Percentiles rank a stretch among this genome's conserved stretches.
phyloP scores from a whole-genome alignment of 2,797 vertebrate genomes.

The Scleropages formosus region DNA sequence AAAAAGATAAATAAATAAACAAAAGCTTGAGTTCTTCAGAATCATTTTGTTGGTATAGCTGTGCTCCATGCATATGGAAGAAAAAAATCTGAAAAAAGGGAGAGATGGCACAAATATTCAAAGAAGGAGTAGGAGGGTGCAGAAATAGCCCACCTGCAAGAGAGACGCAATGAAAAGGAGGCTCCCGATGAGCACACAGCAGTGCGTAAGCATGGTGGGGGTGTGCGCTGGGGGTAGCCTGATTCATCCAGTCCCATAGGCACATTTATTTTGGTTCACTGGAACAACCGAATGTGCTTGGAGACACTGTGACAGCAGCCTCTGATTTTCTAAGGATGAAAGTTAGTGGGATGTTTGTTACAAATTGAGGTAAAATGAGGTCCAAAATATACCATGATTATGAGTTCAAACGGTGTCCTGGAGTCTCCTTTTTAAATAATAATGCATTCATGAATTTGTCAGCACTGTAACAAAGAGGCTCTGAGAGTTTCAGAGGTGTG shows the following conservation, averaged over 20 bases:
- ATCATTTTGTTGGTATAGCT: neutral
- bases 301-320: slow-evolving; percentile 35
- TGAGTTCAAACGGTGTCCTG: neutral
- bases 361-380: too few relatives aligned
- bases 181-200: too few relatives aligned
- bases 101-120: neutral
- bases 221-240: slow-evolving; percentile 37
- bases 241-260: slow-evolving; percentile 56
- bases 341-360: neutral
- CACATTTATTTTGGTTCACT: slow-evolving; percentile 54
- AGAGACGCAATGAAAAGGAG: neutral
- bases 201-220: neutral
- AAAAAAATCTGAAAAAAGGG: neutral
- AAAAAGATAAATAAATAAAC: too few relatives aligned
- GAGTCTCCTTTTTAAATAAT: neutral
- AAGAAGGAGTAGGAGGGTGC: slow-evolving; percentile 35
- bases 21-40: too few relatives aligned
- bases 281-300: slow-evolving; percentile 42
- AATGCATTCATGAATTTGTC: too few relatives aligned
- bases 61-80: neutral
- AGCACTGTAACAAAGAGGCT: too few relatives aligned
- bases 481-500: too few relatives aligned
- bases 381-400: neutral
- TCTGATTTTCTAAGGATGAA: neutral
- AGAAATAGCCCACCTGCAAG: slow-evolving; percentile 40